Evolutionary conservation across 2,888 invertebrate genomes (phyloP), one percentile per base, ranked within the genome.

Genomic region (Sepioteuthis lessoniana): DNA sequence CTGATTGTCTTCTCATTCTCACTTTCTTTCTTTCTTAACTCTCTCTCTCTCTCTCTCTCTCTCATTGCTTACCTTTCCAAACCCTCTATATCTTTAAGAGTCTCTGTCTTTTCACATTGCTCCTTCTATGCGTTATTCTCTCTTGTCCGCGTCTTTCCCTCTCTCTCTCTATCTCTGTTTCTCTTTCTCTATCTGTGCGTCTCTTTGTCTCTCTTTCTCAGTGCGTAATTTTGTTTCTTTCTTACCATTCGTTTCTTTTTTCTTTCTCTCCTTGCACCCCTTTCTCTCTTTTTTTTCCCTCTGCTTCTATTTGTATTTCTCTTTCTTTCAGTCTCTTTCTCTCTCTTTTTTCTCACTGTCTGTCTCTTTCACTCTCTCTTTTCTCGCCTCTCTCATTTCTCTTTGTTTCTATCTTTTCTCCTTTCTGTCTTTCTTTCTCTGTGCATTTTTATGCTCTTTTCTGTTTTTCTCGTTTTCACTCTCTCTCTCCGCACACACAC

Each of bases 11-110:
- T 47, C 31, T 47, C 13, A 28, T n/a, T 46, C 28, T 19, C 38
- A n/a, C 38, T 94, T 16, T 38, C 50, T 47, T 55, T 35, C 91
- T 31, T n/a, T n/a, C n/a, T n/a, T n/a, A n/a, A n/a, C 31, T 4
- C 28, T 91, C 93, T 91, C 35, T 93, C 38, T n/a, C 92, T 46
- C 76, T 91, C 42, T 90, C 42, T 90, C 42, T 42, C 31, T 90
- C 90, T 35, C 91, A 31, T 1, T 31, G 35, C n/a, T n/a, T n/a
- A n/a, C n/a, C n/a, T n/a, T n/a, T n/a, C n/a, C n/a, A n/a, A n/a
- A n/a, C n/a, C n/a, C n/a, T n/a, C n/a, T n/a, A n/a, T n/a, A n/a
- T n/a, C n/a, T n/a, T n/a, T n/a, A n/a, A n/a, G n/a, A n/a, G n/a
- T n/a, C n/a, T n/a, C n/a, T n/a, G n/a, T n/a, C n/a, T n/a, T n/a